Evolutionary conservation across 2,797 vertebrate genomes (phyloP).

Genomic region (Hipposideros larvatus): DNA sequence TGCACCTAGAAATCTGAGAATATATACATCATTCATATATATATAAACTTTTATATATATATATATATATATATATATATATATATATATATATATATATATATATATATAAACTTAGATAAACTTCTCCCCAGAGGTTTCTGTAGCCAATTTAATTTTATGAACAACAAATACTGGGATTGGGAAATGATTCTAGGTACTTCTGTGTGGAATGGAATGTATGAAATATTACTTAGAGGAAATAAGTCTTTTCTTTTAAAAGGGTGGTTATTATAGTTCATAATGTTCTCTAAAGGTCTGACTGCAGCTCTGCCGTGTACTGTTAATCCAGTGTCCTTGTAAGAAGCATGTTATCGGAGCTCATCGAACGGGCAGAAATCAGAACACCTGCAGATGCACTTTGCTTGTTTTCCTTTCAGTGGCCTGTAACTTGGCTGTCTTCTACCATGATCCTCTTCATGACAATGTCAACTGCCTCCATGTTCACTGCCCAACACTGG

Average conservation of each 20-base stretch:
- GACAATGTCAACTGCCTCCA: constrained; percentile 94
- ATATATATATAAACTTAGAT: not conserved
- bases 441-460: constrained; percentile 91
- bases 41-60: not conserved
- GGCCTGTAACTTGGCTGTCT: constrained; percentile 96
- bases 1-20: not conserved
- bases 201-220: not conserved
- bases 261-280: not conserved
- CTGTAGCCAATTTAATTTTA: not conserved
- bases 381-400: not conserved
- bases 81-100: not conserved
- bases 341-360: not conserved
- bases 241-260: not conserved
- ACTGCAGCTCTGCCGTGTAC: not conserved
- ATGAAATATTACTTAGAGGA: constrained; percentile 12
- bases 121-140: not conserved
- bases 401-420: constrained; percentile 86
- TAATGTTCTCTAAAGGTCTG: not conserved
- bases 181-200: constrained; percentile 6
- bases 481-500: constrained; percentile 93
- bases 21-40: not conserved
- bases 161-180: not conserved
- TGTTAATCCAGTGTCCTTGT: not conserved
- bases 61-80: not conserved
- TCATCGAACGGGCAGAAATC: not conserved